A percentile compares a stretch with the other conserved stretches of the same genome.
These are phyloP conservation scores for Tanytarsus gracilentus DNA, from an alignment of 2,888 invertebrate genomes.

Conservation along the genomic window DNA sequence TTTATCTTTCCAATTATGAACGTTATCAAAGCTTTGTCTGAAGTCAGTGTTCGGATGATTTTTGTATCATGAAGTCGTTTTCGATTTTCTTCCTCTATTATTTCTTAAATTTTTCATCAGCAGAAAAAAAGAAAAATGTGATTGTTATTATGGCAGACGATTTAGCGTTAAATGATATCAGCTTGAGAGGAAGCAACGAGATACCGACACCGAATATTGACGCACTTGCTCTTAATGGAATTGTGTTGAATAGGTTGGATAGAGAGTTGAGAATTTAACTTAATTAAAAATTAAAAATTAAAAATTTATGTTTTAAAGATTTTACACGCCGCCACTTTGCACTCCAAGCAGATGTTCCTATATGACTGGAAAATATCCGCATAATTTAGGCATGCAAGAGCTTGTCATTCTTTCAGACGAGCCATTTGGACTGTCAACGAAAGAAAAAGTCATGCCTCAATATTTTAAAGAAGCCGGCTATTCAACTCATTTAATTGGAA, in stretches of 20 bases:
- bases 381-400: constrained; percentile 56
- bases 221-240: constrained; percentile 71
- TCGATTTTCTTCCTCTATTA: background rate
- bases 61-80: background rate
- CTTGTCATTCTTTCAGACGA: constrained; percentile 57
- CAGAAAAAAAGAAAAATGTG: background rate
- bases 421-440: constrained; percentile 60
- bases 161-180: constrained; percentile 73
- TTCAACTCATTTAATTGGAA: constrained; percentile 73
- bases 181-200: constrained; percentile 78
- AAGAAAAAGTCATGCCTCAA: constrained; percentile 60
- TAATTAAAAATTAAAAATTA: background rate
- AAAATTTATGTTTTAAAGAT: too few species aligned
- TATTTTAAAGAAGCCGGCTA: constrained; percentile 63
- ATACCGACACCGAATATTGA: constrained; percentile 88
- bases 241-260: constrained; percentile 56
- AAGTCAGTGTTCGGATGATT: background rate
- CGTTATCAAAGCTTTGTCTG: background rate
- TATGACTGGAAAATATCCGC: constrained; percentile 78
- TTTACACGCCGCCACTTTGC: constrained; percentile 74
- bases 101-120: background rate
- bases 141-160: constrained; percentile 17
- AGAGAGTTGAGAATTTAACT: constrained; percentile 41
- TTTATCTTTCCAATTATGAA: too few species aligned
- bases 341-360: constrained; percentile 76